These are phyloP conservation scores for Todiramphus chloris DNA, from an alignment of 2,113 vertebrate genomes.

Conservation along the genomic window DNA sequence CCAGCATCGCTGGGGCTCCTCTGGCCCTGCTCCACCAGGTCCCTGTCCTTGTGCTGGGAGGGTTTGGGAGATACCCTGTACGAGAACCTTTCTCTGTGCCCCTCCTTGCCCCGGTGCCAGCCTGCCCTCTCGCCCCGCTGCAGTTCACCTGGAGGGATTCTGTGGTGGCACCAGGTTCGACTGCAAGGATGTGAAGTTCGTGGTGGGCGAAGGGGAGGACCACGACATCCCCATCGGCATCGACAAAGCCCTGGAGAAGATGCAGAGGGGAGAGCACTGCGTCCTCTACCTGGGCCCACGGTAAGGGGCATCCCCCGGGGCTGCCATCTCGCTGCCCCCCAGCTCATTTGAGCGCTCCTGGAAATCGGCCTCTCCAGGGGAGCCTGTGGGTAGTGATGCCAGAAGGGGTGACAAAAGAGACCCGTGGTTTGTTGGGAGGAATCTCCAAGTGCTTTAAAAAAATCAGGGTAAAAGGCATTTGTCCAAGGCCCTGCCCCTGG, in stretches of 20 bases:
- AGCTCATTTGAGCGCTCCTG: accelerated
- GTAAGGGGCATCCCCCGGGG: slow-evolving; percentile 38
- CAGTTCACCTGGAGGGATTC: slow-evolving; percentile 90
- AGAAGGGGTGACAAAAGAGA: not conserved
- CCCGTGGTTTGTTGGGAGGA: accelerated
- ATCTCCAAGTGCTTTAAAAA: not conserved
- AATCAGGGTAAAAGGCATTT: not conserved
- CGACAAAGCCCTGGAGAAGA: slow-evolving; percentile 94
- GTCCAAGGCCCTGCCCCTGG: not conserved
- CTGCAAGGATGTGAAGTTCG: slow-evolving; percentile 85
- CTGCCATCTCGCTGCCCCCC: accelerated
- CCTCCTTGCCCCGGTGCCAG: not conserved
- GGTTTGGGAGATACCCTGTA: not conserved
- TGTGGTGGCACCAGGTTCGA: slow-evolving; percentile 83
- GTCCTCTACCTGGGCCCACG: slow-evolving; percentile 85
- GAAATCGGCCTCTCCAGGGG: not conserved
- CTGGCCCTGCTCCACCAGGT: not conserved
- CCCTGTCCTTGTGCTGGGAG: not conserved
- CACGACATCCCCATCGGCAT: slow-evolving; percentile 90
- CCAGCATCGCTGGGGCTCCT: not conserved
- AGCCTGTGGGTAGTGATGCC: not conserved
- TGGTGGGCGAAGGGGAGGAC: slow-evolving; percentile 90
- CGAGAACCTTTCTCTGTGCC: not conserved
- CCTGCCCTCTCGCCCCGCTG: not conserved
- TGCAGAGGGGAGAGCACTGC: slow-evolving; percentile 94